These are phyloP conservation scores for Tragelaphus eurycerus DNA, from an alignment of 2,797 vertebrate genomes.

Conservation along the genomic window DNA sequence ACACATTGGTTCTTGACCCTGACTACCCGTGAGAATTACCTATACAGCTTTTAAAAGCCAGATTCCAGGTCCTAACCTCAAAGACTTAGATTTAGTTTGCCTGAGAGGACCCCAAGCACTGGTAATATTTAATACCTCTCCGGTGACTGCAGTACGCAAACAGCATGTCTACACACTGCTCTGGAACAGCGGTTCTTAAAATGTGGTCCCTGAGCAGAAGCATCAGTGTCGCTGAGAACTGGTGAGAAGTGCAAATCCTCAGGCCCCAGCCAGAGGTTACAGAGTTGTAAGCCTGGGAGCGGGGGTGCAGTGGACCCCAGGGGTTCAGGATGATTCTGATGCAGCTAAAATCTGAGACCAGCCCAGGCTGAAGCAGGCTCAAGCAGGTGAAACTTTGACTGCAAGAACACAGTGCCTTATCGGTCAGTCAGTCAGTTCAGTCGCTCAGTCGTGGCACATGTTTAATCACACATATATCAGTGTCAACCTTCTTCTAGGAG, in stretches of 20 bases:
- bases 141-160: background rate
- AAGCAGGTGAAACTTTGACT: background rate
- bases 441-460: background rate
- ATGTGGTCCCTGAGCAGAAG: background rate
- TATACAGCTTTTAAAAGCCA: background rate
- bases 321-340: background rate
- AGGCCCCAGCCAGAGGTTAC: background rate
- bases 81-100: background rate
- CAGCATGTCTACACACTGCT: background rate
- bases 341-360: background rate
- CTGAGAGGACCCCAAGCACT: background rate
- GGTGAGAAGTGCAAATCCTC: background rate
- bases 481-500: background rate
- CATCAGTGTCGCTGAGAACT: background rate
- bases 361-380: background rate
- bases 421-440: too few relatives aligned
- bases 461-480: background rate
- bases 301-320: fast-evolving
- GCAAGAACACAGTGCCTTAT: background rate
- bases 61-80: background rate
- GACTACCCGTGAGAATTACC: background rate
- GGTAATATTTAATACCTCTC: background rate
- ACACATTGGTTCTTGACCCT: background rate
- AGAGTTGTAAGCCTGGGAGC: background rate
- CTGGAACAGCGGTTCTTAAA: background rate